phyloP scores from a whole-genome alignment of 2,797 vertebrate genomes.

The Erethizon dorsatum region DNA sequence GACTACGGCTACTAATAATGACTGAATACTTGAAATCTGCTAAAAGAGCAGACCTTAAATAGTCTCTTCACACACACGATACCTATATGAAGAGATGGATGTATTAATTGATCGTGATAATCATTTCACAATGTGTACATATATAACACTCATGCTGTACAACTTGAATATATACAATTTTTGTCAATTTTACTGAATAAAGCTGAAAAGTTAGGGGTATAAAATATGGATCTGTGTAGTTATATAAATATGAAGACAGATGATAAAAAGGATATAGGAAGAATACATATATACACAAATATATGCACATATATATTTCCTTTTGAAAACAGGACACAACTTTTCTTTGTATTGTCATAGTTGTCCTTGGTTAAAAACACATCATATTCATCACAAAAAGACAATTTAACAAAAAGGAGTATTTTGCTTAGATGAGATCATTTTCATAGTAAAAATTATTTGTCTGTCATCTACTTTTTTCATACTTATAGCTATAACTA shows the following conservation, averaged over 20 bases:
- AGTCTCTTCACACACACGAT: neutral
- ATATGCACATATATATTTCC: neutral
- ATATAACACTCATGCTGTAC: neutral
- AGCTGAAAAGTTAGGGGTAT: neutral
- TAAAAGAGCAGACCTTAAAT: neutral
- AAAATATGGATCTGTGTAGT: neutral
- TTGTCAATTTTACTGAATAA: neutral
- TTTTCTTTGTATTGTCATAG: neutral
- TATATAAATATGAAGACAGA: neutral
- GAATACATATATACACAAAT: neutral
- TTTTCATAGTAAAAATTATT: neutral
- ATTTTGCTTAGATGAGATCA: neutral
- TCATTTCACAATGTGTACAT: neutral
- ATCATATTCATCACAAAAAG: neutral
- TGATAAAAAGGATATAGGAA: neutral
- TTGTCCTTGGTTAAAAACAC: neutral
- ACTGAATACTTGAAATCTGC: neutral
- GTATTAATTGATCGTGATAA: neutral
- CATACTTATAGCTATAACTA: neutral
- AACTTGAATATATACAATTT: neutral
- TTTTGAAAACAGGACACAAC: neutral
- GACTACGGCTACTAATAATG: neutral
- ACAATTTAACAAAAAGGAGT: neutral
- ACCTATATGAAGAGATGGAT: neutral
- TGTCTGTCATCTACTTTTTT: neutral